These are phyloP conservation scores for Zosterops borbonicus DNA, from an alignment of 2,113 vertebrate genomes.

Conservation along the genomic window DNA sequence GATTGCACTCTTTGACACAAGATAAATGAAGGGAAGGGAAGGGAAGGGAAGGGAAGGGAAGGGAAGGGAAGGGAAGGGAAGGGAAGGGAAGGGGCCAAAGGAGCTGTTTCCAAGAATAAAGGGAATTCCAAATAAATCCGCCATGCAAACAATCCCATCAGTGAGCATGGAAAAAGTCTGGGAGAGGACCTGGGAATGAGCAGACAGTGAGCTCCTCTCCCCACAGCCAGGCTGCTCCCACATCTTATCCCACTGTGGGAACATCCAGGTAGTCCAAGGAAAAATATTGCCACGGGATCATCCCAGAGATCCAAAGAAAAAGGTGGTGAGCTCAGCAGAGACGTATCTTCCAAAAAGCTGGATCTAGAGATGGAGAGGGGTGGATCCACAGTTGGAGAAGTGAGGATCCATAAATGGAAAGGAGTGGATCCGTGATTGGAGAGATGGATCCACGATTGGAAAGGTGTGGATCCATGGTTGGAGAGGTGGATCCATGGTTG, in stretches of 20 bases:
- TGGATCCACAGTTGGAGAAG: too few relatives aligned
- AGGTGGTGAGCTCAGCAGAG: neutral
- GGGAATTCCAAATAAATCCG: too few relatives aligned
- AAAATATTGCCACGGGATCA: neutral
- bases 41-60: too few relatives aligned
- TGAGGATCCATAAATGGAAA: too few relatives aligned
- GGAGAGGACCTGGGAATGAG: neutral
- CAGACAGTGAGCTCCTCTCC: neutral
- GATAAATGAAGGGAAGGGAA: neutral
- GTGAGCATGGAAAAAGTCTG: neutral
- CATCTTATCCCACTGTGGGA: neutral
- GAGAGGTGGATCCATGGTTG: neutral
- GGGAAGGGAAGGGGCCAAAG: too few relatives aligned
- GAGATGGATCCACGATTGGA: too few relatives aligned
- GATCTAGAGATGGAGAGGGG: neutral
- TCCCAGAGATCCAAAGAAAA: rapidly evolving
- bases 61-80: too few relatives aligned
- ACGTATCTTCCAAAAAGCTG: rapidly evolving
- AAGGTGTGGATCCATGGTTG: rapidly evolving
- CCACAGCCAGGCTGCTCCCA: neutral
- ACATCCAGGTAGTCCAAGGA: neutral
- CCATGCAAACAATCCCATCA: too few relatives aligned
- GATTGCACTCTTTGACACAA: rapidly evolving
- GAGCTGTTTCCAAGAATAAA: too few relatives aligned
- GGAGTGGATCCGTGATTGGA: too few relatives aligned